Evolutionary conservation across 2,113 vertebrate species (phyloP).

Genomic region (Perca flavescens): DNA sequence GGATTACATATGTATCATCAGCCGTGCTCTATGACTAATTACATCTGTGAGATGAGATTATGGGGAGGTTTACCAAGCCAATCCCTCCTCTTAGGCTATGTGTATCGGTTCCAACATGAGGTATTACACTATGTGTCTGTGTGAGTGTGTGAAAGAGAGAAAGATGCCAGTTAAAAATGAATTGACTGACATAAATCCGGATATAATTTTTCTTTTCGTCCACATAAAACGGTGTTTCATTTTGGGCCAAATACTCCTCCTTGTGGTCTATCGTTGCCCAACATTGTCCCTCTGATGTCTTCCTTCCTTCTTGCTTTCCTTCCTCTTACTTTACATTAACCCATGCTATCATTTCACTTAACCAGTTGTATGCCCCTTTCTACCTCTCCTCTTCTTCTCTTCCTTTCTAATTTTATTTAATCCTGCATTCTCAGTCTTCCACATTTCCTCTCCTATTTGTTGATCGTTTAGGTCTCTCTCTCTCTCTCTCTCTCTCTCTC

Average conservation of each 20-base stretch:
- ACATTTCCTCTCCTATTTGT: background rate
- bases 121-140: slow-evolving; percentile 70
- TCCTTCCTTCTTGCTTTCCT: slow-evolving; percentile 7
- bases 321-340: slow-evolving; percentile 6
- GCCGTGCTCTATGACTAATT: slow-evolving; percentile 85
- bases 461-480: background rate
- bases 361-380: background rate
- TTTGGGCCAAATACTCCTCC: slow-evolving; percentile 33
- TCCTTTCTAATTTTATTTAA: slow-evolving; percentile 2
- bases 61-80: slow-evolving; percentile 80
- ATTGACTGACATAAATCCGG: slow-evolving; percentile 66
- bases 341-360: background rate
- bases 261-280: slow-evolving; percentile 2
- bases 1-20: slow-evolving; percentile 86
- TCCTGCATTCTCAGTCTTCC: background rate
- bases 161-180: slow-evolving; percentile 60
- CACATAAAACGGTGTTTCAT: slow-evolving; percentile 22
- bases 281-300: background rate
- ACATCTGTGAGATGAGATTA: slow-evolving; percentile 87
- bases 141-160: slow-evolving; percentile 61
- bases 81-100: slow-evolving; percentile 81
- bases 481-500: no score
- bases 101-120: slow-evolving; percentile 78
- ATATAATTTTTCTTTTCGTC: slow-evolving; percentile 40
- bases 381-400: background rate